These are phyloP conservation scores for Neelides sp. DNA, from an alignment of 1,140 invertebrate genomes.

Conservation along the genomic window DNA sequence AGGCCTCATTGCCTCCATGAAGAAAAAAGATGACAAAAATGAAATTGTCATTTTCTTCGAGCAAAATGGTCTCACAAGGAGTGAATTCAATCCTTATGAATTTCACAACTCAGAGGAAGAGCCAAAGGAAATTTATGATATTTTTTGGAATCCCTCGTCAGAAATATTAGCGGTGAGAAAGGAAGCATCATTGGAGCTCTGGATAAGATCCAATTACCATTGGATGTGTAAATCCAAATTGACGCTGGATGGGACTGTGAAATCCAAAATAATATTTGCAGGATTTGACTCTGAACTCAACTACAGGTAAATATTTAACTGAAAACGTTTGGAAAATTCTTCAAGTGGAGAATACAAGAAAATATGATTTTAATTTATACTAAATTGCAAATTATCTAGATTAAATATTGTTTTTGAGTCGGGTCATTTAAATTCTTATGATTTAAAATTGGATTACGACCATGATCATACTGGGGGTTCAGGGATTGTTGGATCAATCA, in stretches of 20 bases:
- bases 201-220: slow-evolving; percentile 25
- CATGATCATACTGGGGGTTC: slow-evolving; percentile 15
- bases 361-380: background rate
- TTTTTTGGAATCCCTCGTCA: slow-evolving; percentile 22
- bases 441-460: slow-evolving; percentile 16
- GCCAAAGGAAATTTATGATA: background rate
- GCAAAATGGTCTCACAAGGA: slow-evolving; percentile 26
- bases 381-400: slow-evolving; percentile 19
- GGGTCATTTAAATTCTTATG: slow-evolving; percentile 13
- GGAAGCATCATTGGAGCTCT: slow-evolving; percentile 20
- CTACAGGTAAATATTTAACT: slow-evolving; percentile 16
- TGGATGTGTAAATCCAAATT: slow-evolving; percentile 27
- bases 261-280: slow-evolving; percentile 2
- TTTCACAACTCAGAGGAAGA: background rate
- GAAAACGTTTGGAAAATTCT: background rate
- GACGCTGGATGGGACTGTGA: background rate
- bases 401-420: slow-evolving; percentile 15
- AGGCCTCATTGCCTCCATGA: slow-evolving; percentile 18
- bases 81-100: slow-evolving; percentile 21
- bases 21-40: background rate
- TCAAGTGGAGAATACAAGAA: background rate
- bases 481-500: slow-evolving; percentile 18
- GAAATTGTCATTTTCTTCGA: slow-evolving; percentile 22
- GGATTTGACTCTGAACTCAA: slow-evolving; percentile 19
- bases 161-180: slow-evolving; percentile 24